Conservation (phyloP, 2,888 invertebrate genomes). For the Leistus spinibarbis region DNA sequence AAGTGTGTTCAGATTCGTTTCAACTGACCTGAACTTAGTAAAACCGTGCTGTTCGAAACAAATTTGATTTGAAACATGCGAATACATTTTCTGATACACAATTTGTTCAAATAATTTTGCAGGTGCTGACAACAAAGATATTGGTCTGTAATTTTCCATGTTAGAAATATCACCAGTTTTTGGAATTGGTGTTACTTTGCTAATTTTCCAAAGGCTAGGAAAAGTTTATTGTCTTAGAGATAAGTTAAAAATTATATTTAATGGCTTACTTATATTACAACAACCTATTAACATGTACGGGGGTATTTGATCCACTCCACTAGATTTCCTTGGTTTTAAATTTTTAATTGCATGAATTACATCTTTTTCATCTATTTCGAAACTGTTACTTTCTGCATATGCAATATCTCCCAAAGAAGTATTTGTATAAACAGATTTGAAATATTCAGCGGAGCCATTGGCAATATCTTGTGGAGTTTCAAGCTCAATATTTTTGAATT, state of each 20-base stretch:
- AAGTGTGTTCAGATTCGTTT: slow-evolving; percentile 38
- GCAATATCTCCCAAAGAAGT: no score
- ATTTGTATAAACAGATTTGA: no score
- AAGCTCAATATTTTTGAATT: no score
- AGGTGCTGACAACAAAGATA: slow-evolving; percentile 37
- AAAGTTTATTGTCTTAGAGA: neutral
- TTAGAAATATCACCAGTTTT: slow-evolving; percentile 36
- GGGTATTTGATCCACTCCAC: neutral
- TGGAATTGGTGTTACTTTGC: slow-evolving; percentile 28
- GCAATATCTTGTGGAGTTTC: no score
- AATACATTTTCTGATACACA: slow-evolving; percentile 34
- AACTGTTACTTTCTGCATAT: no score
- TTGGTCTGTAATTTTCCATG: slow-evolving; percentile 41
- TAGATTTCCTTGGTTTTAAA: neutral
- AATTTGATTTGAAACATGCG: slow-evolving; percentile 16
- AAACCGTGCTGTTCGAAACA: slow-evolving; percentile 39
- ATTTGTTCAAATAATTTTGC: slow-evolving; percentile 43
- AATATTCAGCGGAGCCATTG: no score
- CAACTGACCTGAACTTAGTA: slow-evolving; percentile 33
- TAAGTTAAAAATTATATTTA: neutral
- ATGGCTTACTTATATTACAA: neutral
- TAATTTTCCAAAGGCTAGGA: neutral
- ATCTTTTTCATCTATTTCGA: no score
- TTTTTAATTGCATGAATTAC: slow-evolving; percentile 1
- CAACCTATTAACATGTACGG: slow-evolving; percentile 1